Evolutionary conservation across 92 coral and sea anemone species (phyloP).

Genomic region (Galaxea fascicularis): DNA sequence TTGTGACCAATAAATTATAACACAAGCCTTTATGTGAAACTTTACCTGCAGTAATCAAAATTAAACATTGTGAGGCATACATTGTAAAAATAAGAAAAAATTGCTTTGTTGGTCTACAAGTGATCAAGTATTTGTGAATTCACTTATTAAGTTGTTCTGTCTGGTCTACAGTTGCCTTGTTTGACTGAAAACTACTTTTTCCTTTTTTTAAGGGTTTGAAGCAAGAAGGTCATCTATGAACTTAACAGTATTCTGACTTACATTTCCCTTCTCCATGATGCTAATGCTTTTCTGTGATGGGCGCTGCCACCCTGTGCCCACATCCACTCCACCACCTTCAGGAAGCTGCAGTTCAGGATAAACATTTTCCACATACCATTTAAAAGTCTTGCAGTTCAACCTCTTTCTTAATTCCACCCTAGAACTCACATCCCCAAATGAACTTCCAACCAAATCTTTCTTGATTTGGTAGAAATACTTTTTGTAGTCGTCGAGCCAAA

Average conservation of each 20-base stretch:
- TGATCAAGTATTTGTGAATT: no score
- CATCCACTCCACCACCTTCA: slow-evolving; percentile 46
- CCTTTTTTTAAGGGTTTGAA: no score
- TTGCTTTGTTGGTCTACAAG: no score
- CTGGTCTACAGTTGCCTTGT: no score
- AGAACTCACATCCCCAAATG: slow-evolving; percentile 83
- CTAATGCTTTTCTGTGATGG: slow-evolving; percentile 42
- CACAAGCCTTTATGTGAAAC: no score
- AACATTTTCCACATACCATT: slow-evolving; percentile 88
- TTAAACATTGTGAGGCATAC: no score
- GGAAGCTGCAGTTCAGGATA: slow-evolving; percentile 92
- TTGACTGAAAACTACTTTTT: no score
- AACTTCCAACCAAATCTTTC: slow-evolving; percentile 66
- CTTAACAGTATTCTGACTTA: slow-evolving; percentile 26
- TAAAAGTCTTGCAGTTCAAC: slow-evolving; percentile 83
- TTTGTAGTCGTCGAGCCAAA: slow-evolving; percentile 95
- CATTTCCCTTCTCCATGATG: slow-evolving; percentile 83
- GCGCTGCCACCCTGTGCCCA: slow-evolving; percentile 53
- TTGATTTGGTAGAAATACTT: slow-evolving; percentile 82
- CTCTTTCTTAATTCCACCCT: slow-evolving; percentile 78
- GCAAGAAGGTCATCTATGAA: no score
- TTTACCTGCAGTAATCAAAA: no score
- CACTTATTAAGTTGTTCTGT: no score
- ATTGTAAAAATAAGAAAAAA: no score
- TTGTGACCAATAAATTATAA: no score